phyloP scores from a whole-genome alignment of 1,140 invertebrate genomes.

The Oreohelix idahoensis region DNA sequence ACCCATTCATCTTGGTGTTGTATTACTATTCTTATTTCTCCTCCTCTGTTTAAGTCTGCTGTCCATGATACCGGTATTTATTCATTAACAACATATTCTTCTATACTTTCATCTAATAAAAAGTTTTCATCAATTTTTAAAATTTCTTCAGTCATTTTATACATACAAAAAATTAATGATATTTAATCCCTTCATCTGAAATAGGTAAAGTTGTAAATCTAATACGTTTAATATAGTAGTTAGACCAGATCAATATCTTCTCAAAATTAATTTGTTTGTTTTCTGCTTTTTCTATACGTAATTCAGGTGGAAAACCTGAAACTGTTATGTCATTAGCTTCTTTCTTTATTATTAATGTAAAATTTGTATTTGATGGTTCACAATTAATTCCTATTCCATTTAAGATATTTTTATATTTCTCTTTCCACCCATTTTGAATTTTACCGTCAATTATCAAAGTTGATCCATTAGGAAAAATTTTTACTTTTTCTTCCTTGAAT shows the following conservation, averaged over 20 bases:
- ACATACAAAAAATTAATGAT: not conserved
- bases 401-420: no score
- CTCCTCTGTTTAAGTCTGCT: not conserved
- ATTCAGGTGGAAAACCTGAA: no score
- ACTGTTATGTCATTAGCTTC: no score
- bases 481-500: not conserved
- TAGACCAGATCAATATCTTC: no score
- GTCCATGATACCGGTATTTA: not conserved
- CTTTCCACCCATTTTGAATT: no score
- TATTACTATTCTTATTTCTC: not conserved
- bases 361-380: no score
- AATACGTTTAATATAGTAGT: not conserved
- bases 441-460: not conserved
- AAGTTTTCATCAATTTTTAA: not conserved
- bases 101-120: not conserved
- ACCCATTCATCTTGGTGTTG: not conserved
- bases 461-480: not conserved
- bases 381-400: no score
- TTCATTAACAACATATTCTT: constrained; percentile 3
- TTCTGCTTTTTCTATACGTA: no score
- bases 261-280: not conserved
- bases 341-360: no score
- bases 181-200: not conserved
- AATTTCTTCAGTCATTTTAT: constrained; percentile 1
- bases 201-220: not conserved